These are phyloP conservation scores for Rousettus madagascariensis DNA, from an alignment of 2,797 vertebrate genomes.

Conservation along the genomic window DNA sequence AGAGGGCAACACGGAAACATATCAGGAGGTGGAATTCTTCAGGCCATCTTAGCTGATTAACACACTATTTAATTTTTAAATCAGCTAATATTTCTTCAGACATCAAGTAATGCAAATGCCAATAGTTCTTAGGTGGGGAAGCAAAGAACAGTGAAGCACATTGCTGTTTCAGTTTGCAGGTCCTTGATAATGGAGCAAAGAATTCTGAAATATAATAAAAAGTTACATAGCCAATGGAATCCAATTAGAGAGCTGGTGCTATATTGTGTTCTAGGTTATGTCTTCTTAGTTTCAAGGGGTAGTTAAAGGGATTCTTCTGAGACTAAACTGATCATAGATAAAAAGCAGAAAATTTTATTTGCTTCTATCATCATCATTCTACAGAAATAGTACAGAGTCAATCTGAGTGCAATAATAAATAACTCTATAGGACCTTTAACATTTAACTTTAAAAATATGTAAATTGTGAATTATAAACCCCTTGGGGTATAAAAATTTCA, in stretches of 20 bases:
- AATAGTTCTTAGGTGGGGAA: neutral
- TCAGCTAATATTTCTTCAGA: neutral
- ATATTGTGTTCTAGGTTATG: neutral
- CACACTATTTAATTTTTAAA: neutral
- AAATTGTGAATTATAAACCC: slow-evolving; percentile 51
- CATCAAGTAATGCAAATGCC: neutral
- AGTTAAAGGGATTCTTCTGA: neutral
- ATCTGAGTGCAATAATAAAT: slow-evolving; percentile 23
- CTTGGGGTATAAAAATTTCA: slow-evolving; percentile 33
- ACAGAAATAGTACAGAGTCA: neutral
- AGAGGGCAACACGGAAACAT: neutral
- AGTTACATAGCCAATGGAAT: neutral
- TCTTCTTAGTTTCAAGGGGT: neutral
- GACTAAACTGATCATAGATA: neutral
- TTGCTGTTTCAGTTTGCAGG: neutral
- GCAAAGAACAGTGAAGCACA: neutral
- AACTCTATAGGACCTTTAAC: neutral
- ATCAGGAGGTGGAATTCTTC: neutral
- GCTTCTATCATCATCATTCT: neutral
- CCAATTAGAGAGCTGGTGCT: neutral
- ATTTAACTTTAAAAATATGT: neutral
- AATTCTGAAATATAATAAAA: neutral
- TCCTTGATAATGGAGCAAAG: neutral
- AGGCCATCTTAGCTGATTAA: neutral
- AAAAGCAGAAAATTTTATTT: neutral